phyloP scores from a whole-genome alignment of 2,797 vertebrate species.

The Clarias pachynema region DNA sequence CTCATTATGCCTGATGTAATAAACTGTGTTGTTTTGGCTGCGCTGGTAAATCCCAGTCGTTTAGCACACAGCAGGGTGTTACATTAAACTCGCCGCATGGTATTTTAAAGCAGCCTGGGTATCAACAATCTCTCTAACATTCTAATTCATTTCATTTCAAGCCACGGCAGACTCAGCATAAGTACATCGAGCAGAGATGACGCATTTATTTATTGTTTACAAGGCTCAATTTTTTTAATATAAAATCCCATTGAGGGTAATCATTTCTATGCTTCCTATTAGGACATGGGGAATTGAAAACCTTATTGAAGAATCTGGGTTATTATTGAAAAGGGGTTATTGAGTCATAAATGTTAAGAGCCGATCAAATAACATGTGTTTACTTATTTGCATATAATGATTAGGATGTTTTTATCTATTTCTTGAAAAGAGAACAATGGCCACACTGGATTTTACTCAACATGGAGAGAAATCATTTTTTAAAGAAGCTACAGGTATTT shows the following conservation, averaged over 20 bases:
- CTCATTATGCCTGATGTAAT: conserved; percentile 62
- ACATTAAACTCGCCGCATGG: conserved; percentile 31
- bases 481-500: neutral
- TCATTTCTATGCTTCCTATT: neutral
- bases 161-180: conserved; percentile 33
- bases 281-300: neutral
- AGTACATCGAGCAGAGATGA: neutral
- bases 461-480: neutral
- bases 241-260: neutral
- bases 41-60: conserved; percentile 58
- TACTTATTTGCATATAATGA: neutral
- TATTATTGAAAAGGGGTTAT: neutral
- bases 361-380: neutral
- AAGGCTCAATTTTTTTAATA: neutral
- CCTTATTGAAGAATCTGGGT: neutral
- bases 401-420: neutral
- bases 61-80: conserved; percentile 46
- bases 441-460: neutral
- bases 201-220: neutral
- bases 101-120: conserved; percentile 28
- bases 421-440: neutral
- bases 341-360: neutral
- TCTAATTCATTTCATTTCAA: conserved; percentile 31
- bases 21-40: conserved; percentile 64
- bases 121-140: conserved; percentile 41